Base-by-base conservation (phyloP, 2,888 invertebrate genomes). In the Mantis religiosa region DNA sequence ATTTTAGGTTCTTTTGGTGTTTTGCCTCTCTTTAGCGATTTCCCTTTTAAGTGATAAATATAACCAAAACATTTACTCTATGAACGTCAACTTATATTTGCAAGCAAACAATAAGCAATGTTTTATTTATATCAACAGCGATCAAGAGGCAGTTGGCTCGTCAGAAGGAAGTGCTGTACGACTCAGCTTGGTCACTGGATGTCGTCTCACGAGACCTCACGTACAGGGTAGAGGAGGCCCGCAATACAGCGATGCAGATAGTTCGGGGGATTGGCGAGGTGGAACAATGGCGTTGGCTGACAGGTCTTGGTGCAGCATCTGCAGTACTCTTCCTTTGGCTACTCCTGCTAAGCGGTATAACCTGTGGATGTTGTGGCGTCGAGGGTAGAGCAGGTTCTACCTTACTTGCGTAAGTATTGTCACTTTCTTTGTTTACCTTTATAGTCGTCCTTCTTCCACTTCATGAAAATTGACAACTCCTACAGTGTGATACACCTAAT, bases 241-340 rank as follows among this genome's bases (percentile, higher is more conserved):
- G 93, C 89, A 93, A 93, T 90, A 84, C 82, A 82, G 91, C 94
- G 30, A 93, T 94, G 90, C 90, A 93, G 71, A 92, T 94, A 90
- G 92, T 94, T 91, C 87, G 89, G 41, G 87, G 87, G 30, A 91
- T 95, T 85, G 94, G 94, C 90, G 93, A 93, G 89, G 94, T 95
- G 91, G 96, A 96, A 91, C 93, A 95, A 91, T 95, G 94, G 94
- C 94, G 96, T 91, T 96, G 96, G 96, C 93, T 94, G 85, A 91
- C 94, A 83, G 95, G 96, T 92, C 92, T 96, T 90, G 95, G 96
- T 90, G 92, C 93, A 84, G 93, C 94, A 87, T 93, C 94, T 54
- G 93, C 94, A 92, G 91, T 94, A 83, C 93, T 94, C 87, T 92
- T 95, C 83, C 92, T 94, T 87, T 93, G 94, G 92, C 93, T 94